phyloP scores from a whole-genome alignment of 2,113 vertebrate species.

The Pseudopipra pipra region DNA sequence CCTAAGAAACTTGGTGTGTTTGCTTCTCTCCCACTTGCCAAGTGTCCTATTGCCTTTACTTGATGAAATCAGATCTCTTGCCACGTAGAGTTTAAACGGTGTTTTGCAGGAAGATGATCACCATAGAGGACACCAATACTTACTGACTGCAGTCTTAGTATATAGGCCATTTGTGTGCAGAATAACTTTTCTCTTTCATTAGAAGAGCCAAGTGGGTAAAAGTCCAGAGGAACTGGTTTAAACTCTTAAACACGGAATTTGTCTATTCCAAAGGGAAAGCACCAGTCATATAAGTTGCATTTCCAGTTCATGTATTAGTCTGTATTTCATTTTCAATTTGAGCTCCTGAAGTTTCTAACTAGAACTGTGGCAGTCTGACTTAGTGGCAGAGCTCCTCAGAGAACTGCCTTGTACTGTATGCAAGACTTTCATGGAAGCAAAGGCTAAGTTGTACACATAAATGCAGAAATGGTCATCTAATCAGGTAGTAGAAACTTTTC shows the following conservation, averaged over 20 bases:
- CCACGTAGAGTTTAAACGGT: neutral
- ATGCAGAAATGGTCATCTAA: neutral
- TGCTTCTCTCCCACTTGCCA: neutral
- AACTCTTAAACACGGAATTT: neutral
- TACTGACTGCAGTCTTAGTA: neutral
- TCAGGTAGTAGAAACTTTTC: neutral
- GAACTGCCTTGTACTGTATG: neutral
- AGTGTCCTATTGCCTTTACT: neutral
- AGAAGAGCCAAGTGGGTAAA: neutral
- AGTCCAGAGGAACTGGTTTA: neutral
- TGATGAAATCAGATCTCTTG: neutral
- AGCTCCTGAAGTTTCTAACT: neutral
- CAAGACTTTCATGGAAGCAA: neutral
- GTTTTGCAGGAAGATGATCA: neutral
- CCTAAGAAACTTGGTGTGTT: neutral
- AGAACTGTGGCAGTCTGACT: neutral
- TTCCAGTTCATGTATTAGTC: neutral
- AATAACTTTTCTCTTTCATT: neutral
- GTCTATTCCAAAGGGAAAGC: neutral
- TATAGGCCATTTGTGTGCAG: neutral
- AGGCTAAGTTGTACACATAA: neutral
- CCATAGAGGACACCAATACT: neutral
- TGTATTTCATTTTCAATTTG: neutral
- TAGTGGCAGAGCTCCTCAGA: neutral
- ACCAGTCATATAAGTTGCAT: neutral